A percentile compares a stretch with the other conserved stretches of the same genome.
These are phyloP conservation scores for Lydus trimaculatus DNA, from an alignment of 2,888 invertebrate species.

Conservation along the genomic window DNA sequence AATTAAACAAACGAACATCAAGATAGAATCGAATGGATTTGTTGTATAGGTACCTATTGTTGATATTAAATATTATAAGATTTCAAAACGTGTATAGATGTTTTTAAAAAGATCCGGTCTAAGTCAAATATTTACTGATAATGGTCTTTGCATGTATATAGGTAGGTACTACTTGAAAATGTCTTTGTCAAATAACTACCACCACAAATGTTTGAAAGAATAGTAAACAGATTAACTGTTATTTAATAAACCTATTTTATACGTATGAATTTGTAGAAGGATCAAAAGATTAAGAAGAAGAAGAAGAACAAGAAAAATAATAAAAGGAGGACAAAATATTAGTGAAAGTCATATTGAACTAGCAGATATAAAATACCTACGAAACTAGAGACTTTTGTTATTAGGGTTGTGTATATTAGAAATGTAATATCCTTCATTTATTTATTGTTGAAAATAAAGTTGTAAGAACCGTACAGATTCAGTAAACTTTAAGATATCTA, in stretches of 20 bases:
- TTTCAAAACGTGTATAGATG: conserved; percentile 10
- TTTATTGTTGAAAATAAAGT: too few species aligned
- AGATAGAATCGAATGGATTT: conserved; percentile 37
- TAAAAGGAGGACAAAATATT: neutral
- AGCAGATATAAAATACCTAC: neutral
- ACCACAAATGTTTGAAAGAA: conserved; percentile 45
- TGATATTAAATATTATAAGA: conserved; percentile 27
- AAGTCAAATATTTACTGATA: conserved; percentile 50
- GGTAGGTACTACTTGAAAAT: conserved; percentile 46
- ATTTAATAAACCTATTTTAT: neutral
- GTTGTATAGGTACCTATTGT: conserved; percentile 28
- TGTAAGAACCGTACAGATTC: too few species aligned
- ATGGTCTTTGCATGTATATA: conserved; percentile 40
- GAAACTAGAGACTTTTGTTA: too few species aligned
- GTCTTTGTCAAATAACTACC: conserved; percentile 45
- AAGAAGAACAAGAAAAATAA: neutral
- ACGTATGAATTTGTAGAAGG: neutral
- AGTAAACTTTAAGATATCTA: too few species aligned
- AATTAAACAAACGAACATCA: conserved; percentile 43
- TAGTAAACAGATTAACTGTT: conserved; percentile 31
- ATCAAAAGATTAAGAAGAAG: too few species aligned
- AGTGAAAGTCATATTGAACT: neutral
- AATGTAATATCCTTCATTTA: too few species aligned
- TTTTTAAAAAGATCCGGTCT: conserved; percentile 41
- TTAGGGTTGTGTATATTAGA: too few species aligned